Evolutionary conservation across 37 sponge, comb jelly and placozoan genomes (phyloP), one percentile per base, ranked within the genome.

Genomic region (Geodia barretti): DNA sequence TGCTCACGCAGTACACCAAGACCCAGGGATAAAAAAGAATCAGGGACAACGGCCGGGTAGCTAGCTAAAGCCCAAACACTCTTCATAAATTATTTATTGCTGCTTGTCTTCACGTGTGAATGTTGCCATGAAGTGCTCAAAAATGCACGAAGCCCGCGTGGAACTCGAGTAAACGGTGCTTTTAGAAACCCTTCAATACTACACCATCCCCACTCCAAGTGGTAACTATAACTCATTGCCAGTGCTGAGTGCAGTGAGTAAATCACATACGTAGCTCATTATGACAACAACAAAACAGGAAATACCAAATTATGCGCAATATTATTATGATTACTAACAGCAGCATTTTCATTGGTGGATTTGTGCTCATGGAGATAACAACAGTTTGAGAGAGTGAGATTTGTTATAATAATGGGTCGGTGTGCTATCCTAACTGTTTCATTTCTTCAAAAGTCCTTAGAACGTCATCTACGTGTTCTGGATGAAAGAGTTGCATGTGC

Each of bases 401-500:
- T 7, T 47, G 54, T 17, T 17, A 7, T 47, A 14, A 47, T 17
- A 47, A 14, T 47, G 7, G 11, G 7, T 47, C 54, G 7, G 14
- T 47, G 14, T 47, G 54, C 14, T 14, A 47, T 47, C 54, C 54
- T 7, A 47, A 7, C 14, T 47, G 11, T 14, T 47, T 47, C 54
- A 47, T 47, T 14, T 47, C 54, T 30, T 64, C 83, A 30, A 83
- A 32, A 19, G 24, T 66, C 34, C 66, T 62, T 54, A 83, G 62
- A 1, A 83, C 24, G 26, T 76, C 85, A 2, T 70, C 69, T 3
- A 58, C 71, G 33, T 76, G 85, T 17, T 77, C 77, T 19, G 81
- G 70, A 32, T 90, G 90, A 33, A 73, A 79, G 0, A 87, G 0
- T 60, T 86, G 88, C 84, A 91, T 86, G 71, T 91, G 92, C 71